phyloP scores from a whole-genome alignment of 1,140 invertebrate genomes.

The Mylabris phalerata region DNA sequence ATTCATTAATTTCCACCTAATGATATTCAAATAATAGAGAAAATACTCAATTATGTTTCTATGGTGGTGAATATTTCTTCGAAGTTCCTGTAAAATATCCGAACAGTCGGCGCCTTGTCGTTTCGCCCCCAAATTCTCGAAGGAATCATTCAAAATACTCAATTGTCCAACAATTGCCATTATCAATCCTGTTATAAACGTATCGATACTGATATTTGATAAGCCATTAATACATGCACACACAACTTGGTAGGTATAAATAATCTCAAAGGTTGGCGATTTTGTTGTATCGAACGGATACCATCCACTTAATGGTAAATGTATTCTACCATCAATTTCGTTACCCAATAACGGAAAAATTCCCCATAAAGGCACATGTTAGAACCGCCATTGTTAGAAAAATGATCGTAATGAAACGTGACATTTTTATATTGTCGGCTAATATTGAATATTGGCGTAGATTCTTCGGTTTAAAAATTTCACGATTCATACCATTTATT shows the following conservation, averaged over 20 bases:
- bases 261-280: constrained; percentile 22
- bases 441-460: background rate
- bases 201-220: constrained; percentile 17
- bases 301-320: no score
- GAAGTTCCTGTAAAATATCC: no score
- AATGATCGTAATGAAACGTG: constrained; percentile 6
- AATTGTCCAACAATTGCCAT: constrained; percentile 12
- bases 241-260: constrained; percentile 21
- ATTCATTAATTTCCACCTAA: no score
- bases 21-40: no score
- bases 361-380: constrained; percentile 18
- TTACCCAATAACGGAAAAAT: constrained; percentile 27
- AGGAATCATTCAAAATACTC: background rate
- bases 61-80: no score
- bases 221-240: constrained; percentile 7
- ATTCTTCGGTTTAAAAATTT: constrained; percentile 16
- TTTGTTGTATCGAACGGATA: no score
- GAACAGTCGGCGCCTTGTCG: background rate
- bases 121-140: constrained; percentile 1
- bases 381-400: background rate
- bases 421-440: constrained; percentile 1
- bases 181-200: constrained; percentile 12
- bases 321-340: background rate
- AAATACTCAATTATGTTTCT: no score
- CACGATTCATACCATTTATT: constrained; percentile 8